Conservation (phyloP, 2,797 vertebrate species). For the Melanotaenia maccullochi region DNA sequence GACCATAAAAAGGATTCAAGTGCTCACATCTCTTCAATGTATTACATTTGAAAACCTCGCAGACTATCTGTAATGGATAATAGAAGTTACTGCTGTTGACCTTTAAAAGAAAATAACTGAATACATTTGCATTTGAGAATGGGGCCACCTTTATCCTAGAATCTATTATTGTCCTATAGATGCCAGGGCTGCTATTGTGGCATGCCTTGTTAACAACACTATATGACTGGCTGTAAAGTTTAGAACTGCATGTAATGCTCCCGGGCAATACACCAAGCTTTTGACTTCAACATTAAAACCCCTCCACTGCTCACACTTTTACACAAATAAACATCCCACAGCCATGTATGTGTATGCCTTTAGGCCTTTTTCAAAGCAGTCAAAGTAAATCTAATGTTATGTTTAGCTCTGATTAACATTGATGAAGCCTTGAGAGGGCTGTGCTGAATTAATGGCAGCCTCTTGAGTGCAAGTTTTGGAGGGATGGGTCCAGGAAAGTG, state of each 20-base stretch:
- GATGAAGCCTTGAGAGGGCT: constrained; percentile 60
- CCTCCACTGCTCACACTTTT: constrained; percentile 23
- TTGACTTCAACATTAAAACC: constrained; percentile 16
- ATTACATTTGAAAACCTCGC: constrained; percentile 1
- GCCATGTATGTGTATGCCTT: constrained; percentile 24
- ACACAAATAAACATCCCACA: constrained; percentile 43
- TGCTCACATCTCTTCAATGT: neutral
- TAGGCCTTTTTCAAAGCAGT: constrained; percentile 39
- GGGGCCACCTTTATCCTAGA: neutral
- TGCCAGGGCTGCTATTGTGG: neutral
- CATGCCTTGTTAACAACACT: neutral
- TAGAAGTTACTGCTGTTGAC: constrained; percentile 1
- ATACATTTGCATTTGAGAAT: constrained; percentile 4
- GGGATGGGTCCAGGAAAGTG: constrained; percentile 47
- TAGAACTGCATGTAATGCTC: constrained; percentile 1
- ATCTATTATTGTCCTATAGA: constrained; percentile 11
- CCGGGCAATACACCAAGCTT: neutral
- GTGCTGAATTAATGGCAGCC: constrained; percentile 66
- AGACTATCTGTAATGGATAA: constrained; percentile 1
- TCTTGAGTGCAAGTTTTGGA: constrained; percentile 45
- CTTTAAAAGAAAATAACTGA: neutral
- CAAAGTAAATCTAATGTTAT: constrained; percentile 59
- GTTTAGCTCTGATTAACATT: constrained; percentile 73
- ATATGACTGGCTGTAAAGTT: constrained; percentile 7
- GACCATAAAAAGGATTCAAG: neutral